Evolutionary conservation across 2,888 invertebrate species (phyloP).

Genomic region (Malthinus seriepunctatus): DNA sequence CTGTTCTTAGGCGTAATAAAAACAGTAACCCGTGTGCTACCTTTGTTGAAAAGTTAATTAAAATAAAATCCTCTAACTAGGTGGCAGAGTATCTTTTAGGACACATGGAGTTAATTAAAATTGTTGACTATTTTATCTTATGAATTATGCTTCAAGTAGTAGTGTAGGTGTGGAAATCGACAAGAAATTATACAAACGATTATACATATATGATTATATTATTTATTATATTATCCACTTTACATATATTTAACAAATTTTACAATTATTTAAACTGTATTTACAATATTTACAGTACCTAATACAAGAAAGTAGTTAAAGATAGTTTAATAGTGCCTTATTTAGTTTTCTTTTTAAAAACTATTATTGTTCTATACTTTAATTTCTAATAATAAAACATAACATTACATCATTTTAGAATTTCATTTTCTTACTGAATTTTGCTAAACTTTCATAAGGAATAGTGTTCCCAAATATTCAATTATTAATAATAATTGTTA

Average conservation of each 20-base stretch:
- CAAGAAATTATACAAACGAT: not conserved
- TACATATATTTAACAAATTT: conserved; percentile 21
- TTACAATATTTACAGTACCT: conserved; percentile 32
- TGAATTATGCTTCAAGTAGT: too few relatives aligned
- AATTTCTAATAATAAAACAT: conserved; percentile 1
- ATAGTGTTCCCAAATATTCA: not conserved
- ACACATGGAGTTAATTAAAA: too few relatives aligned
- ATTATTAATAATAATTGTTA: not conserved
- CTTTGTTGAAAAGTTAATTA: too few relatives aligned
- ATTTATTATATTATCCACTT: conserved; percentile 1
- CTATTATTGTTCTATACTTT: conserved; percentile 6
- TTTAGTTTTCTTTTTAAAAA: not conserved
- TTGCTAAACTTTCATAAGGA: not conserved
- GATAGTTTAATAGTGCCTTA: too few relatives aligned
- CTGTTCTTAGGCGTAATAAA: too few relatives aligned
- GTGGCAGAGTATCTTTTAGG: too few relatives aligned
- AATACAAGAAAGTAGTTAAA: not conserved
- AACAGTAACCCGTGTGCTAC: too few relatives aligned
- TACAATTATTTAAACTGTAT: conserved; percentile 28
- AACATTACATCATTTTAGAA: not conserved
- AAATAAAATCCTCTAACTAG: too few relatives aligned
- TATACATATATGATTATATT: conserved; percentile 6
- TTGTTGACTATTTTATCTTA: too few relatives aligned
- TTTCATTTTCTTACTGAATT: not conserved
- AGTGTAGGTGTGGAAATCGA: not conserved